phyloP scores from a whole-genome alignment of 2,888 invertebrate species.

The Epicampocera succincta region DNA sequence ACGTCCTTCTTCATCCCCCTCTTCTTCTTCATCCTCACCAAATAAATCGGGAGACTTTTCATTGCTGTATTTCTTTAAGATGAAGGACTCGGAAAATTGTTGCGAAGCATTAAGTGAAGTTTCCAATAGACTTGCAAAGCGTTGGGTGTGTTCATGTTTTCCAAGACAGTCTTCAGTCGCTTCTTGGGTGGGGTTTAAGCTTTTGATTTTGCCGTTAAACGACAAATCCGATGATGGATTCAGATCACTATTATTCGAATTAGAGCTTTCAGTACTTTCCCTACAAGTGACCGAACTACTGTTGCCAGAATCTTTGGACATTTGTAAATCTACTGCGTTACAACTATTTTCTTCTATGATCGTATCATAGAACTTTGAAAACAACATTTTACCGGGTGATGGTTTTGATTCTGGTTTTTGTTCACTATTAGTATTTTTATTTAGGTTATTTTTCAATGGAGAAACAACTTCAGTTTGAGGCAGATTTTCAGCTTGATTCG shows the following conservation, averaged over 20 bases:
- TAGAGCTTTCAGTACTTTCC: slow-evolving; percentile 32
- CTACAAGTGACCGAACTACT: slow-evolving; percentile 14
- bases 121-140: slow-evolving; percentile 65
- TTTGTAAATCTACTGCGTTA: slow-evolving; percentile 79
- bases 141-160: neutral
- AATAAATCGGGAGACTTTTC: slow-evolving; percentile 86
- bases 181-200: slow-evolving; percentile 70
- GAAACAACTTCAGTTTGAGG: neutral
- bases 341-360: slow-evolving; percentile 79
- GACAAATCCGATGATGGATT: slow-evolving; percentile 73
- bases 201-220: slow-evolving; percentile 80
- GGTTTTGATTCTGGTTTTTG: slow-evolving; percentile 1
- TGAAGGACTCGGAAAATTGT: slow-evolving; percentile 72
- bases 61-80: slow-evolving; percentile 75
- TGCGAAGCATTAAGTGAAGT: slow-evolving; percentile 68
- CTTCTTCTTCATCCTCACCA: slow-evolving; percentile 84
- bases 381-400: slow-evolving; percentile 72
- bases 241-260: slow-evolving; percentile 45
- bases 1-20: slow-evolving; percentile 72
- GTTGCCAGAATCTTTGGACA: slow-evolving; percentile 66
- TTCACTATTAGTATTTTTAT: neutral
- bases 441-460: neutral
- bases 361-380: slow-evolving; percentile 76
- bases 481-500: slow-evolving; percentile 9
- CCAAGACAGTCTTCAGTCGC: neutral